These are phyloP conservation scores for Leptoclinus maculatus DNA, from an alignment of 2,797 vertebrate genomes.

Conservation along the genomic window DNA sequence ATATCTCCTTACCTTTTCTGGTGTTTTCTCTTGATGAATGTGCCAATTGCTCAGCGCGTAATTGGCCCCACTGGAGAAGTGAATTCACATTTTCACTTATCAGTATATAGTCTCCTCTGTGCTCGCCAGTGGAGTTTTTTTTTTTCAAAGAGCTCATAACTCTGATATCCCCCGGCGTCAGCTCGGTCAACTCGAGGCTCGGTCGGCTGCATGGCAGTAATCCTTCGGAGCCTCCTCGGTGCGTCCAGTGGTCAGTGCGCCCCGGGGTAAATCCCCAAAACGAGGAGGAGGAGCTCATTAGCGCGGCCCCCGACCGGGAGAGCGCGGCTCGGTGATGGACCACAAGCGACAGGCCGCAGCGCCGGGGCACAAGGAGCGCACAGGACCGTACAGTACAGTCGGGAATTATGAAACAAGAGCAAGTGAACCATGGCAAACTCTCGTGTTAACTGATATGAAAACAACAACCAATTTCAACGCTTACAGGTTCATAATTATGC, in stretches of 20 bases:
- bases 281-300: conserved; percentile 81
- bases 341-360: conserved; percentile 78
- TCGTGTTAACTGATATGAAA: conserved; percentile 51
- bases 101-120: background rate
- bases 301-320: conserved; percentile 76
- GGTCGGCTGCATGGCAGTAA: conserved; percentile 57
- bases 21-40: background rate
- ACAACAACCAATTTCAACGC: conserved; percentile 27
- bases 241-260: conserved; percentile 65
- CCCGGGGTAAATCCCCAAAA: conserved; percentile 76
- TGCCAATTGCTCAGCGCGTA: conserved; percentile 44
- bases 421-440: conserved; percentile 55
- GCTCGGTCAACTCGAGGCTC: conserved; percentile 39
- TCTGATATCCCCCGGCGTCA: conserved; percentile 49
- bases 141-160: conserved; percentile 20
- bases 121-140: conserved; percentile 4
- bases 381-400: conserved; percentile 18
- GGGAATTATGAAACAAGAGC: conserved; percentile 45
- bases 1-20: conserved; percentile 46
- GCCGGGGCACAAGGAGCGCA: conserved; percentile 53
- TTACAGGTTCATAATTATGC: background rate
- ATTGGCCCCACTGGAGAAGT: conserved; percentile 51
- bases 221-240: conserved; percentile 55
- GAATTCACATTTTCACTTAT: conserved; percentile 37
- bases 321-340: conserved; percentile 76